These are phyloP conservation scores for Ichneumoninae sp. DNA, from an alignment of 2,888 invertebrate species.

Conservation along the genomic window DNA sequence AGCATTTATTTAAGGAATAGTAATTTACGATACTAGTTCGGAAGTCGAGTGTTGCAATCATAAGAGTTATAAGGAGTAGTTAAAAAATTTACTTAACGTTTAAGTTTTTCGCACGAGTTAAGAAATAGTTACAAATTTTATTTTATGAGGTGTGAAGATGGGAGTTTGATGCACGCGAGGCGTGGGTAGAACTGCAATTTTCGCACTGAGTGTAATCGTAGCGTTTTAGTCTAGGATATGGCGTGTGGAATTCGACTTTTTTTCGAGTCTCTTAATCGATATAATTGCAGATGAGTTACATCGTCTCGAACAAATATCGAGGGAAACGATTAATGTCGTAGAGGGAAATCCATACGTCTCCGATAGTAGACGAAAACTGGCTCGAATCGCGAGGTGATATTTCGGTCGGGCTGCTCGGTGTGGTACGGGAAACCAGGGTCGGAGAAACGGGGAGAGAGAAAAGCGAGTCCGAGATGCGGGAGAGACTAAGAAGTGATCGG, in stretches of 20 bases:
- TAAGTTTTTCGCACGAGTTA: too few species aligned
- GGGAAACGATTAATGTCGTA: not conserved
- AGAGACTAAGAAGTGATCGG: slow-evolving; percentile 45
- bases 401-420: slow-evolving; percentile 76
- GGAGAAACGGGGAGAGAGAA: slow-evolving; percentile 62
- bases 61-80: too few species aligned
- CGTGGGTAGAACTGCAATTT: too few species aligned
- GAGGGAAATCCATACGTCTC: slow-evolving; percentile 60
- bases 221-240: not conserved
- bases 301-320: not conserved
- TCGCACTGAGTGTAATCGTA: too few species aligned
- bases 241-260: not conserved
- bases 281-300: not conserved
- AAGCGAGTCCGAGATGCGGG: slow-evolving; percentile 49
- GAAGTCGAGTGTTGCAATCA: too few species aligned
- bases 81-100: too few species aligned
- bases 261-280: not conserved
- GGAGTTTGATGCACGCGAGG: too few species aligned
- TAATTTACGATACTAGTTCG: too few species aligned
- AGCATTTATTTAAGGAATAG: too few species aligned
- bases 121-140: too few species aligned
- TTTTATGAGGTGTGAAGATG: too few species aligned
- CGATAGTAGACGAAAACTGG: slow-evolving; percentile 68
- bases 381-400: slow-evolving; percentile 71
- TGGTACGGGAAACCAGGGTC: slow-evolving; percentile 60